These are phyloP conservation scores for Drosophila neocordata DNA, from an alignment of 1,140 invertebrate species.

Conservation along the genomic window DNA sequence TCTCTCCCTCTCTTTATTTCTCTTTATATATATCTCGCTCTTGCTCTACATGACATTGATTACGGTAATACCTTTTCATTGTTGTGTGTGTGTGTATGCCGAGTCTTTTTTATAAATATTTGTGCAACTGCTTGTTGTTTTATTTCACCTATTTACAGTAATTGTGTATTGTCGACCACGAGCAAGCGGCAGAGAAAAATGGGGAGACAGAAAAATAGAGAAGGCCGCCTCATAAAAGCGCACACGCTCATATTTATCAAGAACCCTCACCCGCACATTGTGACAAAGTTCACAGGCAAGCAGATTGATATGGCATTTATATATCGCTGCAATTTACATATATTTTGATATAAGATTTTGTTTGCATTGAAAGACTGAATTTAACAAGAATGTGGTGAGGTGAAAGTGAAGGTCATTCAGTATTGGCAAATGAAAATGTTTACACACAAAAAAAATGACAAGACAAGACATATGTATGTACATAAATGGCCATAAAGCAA, in stretches of 20 bases:
- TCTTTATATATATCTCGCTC: background rate
- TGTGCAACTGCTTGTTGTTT: constrained; percentile 72
- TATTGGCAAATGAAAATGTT: constrained; percentile 75
- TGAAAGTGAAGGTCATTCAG: constrained; percentile 80
- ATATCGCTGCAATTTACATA: constrained; percentile 19
- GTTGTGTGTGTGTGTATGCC: constrained; percentile 35
- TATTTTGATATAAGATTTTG: background rate
- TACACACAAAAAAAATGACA: constrained; percentile 47
- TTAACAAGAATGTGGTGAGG: constrained; percentile 29
- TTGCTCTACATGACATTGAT: constrained; percentile 63
- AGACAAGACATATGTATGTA: constrained; percentile 45
- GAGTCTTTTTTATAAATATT: constrained; percentile 61
- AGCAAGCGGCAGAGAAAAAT: constrained; percentile 5
- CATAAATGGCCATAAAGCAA: constrained; percentile 55
- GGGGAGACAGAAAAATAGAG: constrained; percentile 37
- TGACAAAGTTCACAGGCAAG: constrained; percentile 20
- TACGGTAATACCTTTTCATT: constrained; percentile 73
- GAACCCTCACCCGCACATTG: constrained; percentile 17
- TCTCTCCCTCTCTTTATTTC: background rate
- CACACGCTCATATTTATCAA: constrained; percentile 4
- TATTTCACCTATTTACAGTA: constrained; percentile 79
- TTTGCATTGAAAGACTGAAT: constrained; percentile 21
- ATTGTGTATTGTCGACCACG: constrained; percentile 70
- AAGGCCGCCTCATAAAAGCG: constrained; percentile 50
- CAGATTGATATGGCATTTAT: constrained; percentile 14